phyloP scores from a whole-genome alignment of 2,888 invertebrate species.

The Teleiodes luculella region DNA sequence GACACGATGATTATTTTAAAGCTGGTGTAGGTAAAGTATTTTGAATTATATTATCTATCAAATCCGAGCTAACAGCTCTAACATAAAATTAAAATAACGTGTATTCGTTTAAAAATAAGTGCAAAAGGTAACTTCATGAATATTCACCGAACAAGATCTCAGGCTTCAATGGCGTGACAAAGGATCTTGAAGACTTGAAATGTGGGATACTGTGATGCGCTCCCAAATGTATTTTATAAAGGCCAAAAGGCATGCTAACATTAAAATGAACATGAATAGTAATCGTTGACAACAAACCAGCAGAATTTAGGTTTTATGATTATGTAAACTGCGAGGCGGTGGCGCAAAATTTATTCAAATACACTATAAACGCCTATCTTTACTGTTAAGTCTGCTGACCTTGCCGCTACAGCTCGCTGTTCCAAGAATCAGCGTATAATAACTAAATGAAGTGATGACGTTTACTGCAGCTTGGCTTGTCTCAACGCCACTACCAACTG shows the following conservation, averaged over 20 bases:
- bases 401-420: background rate
- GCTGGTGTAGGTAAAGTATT: no score
- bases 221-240: no score
- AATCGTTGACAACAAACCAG: background rate
- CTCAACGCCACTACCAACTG: background rate
- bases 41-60: no score
- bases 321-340: background rate
- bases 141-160: no score
- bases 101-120: no score
- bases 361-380: slow-evolving; percentile 2
- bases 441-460: slow-evolving; percentile 7
- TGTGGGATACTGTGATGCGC: no score
- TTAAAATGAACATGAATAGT: background rate
- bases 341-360: background rate
- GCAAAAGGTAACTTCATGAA: no score
- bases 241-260: background rate
- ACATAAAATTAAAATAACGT: no score
- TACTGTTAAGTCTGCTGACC: background rate
- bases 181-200: no score
- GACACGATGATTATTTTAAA: no score
- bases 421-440: background rate
- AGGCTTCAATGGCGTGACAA: no score
- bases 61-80: no score
- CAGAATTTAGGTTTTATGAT: background rate
- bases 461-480: background rate